These are phyloP conservation scores for Ctenicera cuprea DNA, from an alignment of 2,888 invertebrate genomes.

Conservation along the genomic window DNA sequence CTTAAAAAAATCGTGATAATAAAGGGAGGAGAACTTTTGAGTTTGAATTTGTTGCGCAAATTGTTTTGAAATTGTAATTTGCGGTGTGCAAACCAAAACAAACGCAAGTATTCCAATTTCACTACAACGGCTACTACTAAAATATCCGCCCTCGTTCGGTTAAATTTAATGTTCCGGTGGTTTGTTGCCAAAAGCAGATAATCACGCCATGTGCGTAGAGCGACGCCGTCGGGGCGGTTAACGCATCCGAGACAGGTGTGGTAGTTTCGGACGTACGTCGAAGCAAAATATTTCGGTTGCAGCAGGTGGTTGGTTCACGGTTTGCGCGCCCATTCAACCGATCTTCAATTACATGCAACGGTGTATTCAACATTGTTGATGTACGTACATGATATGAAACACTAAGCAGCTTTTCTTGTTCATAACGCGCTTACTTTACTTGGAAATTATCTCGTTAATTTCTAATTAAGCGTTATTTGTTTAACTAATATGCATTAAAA, in stretches of 20 bases:
- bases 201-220: constrained; percentile 31
- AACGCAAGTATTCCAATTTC: background rate
- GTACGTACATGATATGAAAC: background rate
- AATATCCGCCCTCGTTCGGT: constrained; percentile 31
- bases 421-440: background rate
- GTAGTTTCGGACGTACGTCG: constrained; percentile 15
- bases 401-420: background rate
- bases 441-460: background rate
- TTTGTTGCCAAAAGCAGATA: constrained; percentile 7
- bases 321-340: constrained; percentile 41
- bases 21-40: no score
- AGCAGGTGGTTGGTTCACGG: constrained; percentile 46
- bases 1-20: no score
- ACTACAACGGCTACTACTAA: constrained; percentile 2
- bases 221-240: background rate
- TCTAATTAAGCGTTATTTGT: no score
- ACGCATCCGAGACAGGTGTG: constrained; percentile 29
- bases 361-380: constrained; percentile 6
- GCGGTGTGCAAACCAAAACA: background rate
- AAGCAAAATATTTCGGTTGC: constrained; percentile 39
- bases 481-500: no score
- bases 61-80: background rate
- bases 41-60: no score
- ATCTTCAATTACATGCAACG: constrained; percentile 27
- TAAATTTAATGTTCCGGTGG: constrained; percentile 32